Evolutionary conservation across 2,888 invertebrate genomes (phyloP), one percentile per base, ranked within the genome.

Genomic region (Phyto melanocephala): DNA sequence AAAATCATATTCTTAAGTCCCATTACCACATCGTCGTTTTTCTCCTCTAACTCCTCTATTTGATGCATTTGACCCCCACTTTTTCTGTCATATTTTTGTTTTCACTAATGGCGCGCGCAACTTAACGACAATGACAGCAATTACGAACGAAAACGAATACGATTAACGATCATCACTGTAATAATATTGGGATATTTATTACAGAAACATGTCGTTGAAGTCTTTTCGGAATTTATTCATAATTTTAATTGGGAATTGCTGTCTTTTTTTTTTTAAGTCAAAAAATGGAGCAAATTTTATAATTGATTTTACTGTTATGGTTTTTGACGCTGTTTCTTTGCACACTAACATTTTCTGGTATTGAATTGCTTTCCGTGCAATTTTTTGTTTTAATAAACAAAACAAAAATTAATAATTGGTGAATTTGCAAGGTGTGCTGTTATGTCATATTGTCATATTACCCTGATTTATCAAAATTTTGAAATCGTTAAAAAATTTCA

Each of bases 61-160:
- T 10, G 20, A 37, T 45, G 10, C 65, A 47, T 47, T 56, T 45
- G n/a, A 10, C 28, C 58, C 45, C 45, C 67, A 20, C 17, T 62
- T 37, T 80, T 78, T 63, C 37, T 68, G 40, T 70, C 56, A 5
- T 28, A 28, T 5, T 37, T 7, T 37, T 37, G 68, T 68, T 81
- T 77, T 71, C 52, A 62, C 71, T 71, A 15, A 22, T 75, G 58
- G 62, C 45, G 54, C 65, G 72, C 50, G 54, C 45, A 75, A 68
- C 20, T n/a, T 40, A 80, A 65, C 67, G 52, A 63, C 75, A 47
- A 63, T 37, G 47, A 33, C 37, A 65, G 58, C 35, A 8, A 65
- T n/a, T 35, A 22, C 40, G 37, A 56, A 28, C 28, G 24, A 33
- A 63, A 8, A 24, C 33, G 11, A 45, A 3, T 5, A 6, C 28